These are phyloP conservation scores for Catagonus wagneri DNA, from an alignment of 2,113 vertebrate genomes.

Conservation along the genomic window DNA sequence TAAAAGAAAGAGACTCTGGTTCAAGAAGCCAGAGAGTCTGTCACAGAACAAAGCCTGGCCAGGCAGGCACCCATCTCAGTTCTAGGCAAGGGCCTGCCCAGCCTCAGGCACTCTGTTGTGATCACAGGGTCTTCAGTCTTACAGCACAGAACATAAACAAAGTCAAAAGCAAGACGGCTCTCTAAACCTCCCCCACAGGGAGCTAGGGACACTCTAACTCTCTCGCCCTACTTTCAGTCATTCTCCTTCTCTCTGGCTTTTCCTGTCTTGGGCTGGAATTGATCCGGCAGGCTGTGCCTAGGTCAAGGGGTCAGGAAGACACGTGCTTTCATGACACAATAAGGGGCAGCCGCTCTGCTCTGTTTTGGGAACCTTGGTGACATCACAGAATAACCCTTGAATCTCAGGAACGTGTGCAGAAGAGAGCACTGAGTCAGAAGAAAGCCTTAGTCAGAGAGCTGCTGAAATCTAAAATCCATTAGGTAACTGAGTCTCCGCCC, in stretches of 20 bases:
- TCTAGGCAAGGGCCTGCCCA: background rate
- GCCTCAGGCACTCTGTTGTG: background rate
- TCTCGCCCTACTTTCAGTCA: background rate
- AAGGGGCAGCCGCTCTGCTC: background rate
- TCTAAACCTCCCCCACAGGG: background rate
- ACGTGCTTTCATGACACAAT: constrained; percentile 41
- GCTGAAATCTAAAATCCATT: background rate
- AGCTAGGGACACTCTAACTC: background rate
- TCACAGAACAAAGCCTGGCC: background rate
- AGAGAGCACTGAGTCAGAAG: constrained; percentile 69
- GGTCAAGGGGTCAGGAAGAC: constrained; percentile 51
- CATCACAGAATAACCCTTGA: constrained; percentile 39
- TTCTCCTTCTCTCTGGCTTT: background rate
- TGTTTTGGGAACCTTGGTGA: constrained; percentile 71
- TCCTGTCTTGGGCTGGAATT: background rate
- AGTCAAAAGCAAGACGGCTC: background rate
- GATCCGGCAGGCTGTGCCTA: background rate
- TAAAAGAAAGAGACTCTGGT: background rate
- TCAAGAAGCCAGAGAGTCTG: background rate
- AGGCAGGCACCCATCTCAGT: accelerated
- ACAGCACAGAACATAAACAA: background rate
- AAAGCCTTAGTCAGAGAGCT: constrained; percentile 56
- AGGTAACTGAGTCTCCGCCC: constrained; percentile 53
- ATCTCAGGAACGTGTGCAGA: background rate
- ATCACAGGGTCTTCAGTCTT: background rate